phyloP scores from a whole-genome alignment of 2,113 vertebrate genomes.

The Leucosticte australis region DNA sequence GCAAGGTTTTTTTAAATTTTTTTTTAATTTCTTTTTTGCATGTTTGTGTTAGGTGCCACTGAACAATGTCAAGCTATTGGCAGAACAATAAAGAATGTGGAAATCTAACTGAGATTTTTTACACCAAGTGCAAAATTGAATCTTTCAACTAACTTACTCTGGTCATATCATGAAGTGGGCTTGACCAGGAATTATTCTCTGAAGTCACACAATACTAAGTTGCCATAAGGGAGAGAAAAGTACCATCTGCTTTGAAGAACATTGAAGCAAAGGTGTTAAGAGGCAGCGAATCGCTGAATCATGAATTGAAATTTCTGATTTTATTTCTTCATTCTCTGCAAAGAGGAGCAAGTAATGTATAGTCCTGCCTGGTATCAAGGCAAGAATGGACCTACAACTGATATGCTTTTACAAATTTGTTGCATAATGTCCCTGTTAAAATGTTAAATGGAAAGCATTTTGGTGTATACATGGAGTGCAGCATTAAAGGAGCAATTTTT shows the following conservation, averaged over 20 bases:
- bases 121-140: neutral
- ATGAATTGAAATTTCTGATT: neutral
- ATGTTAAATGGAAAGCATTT: neutral
- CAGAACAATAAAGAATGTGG: neutral
- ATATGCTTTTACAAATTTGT: neutral
- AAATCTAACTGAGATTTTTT: neutral
- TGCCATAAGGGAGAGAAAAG: neutral
- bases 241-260: neutral
- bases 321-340: neutral
- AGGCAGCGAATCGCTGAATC: rapidly evolving
- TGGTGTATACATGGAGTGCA: neutral
- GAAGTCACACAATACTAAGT: neutral
- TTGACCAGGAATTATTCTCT: neutral
- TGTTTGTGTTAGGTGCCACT: neutral
- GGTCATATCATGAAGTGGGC: neutral
- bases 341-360: neutral
- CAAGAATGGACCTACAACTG: neutral
- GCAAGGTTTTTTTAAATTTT: neutral
- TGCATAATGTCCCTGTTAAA: neutral
- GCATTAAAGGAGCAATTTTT: neutral
- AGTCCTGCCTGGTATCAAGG: neutral
- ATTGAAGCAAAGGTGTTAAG: neutral
- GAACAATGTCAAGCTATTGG: neutral
- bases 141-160: neutral
- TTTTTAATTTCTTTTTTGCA: neutral